Evolutionary conservation across 2,888 invertebrate species (phyloP), one percentile per base, ranked within the genome.

Genomic region (Galeruca laticollis): DNA sequence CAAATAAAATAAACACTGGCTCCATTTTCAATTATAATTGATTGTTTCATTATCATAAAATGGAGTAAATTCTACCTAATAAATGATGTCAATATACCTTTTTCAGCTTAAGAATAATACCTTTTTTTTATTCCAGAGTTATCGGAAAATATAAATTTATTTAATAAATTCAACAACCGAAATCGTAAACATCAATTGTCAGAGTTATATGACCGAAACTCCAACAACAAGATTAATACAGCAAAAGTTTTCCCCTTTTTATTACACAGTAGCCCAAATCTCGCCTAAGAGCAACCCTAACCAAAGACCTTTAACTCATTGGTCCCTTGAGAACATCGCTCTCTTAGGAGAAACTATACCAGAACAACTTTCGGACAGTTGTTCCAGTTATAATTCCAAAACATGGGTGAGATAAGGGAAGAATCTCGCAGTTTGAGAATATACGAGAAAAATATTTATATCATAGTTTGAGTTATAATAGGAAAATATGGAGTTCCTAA

Each of bases 221-320:
- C 18, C 47, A 18, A 15, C 47, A 26, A n/a, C 2, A 54, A 54
- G 54, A 54, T 54, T 26, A 54, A 54, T 54, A 54, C n/a, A 11
- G 13, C 26, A n/a, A 54, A 54, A 31, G n/a, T 57, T 57, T 57
- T 18, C 4, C 18, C 9, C 9, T 57, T 57, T 57, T 57, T 57
- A 35, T 57, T 57, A 35, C 33, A 35, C n/a, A 35, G 10, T 18
- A 9, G 56, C 33, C 33, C 4, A 35, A 57, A 56, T 33, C 56
- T 57, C 56, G 56, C 33, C 15, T 57, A 35, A 57, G 15, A 57
- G 56, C 56, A 57, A 4, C 56, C 56, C 56, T 18, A 57, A 57
- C 18, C 35, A 35, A 35, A 57, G 56, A 57, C 56, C 35, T 35
- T 57, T 57, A 57, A 57, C 56, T 57, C 33, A 57, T 57, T 57